These are phyloP conservation scores for Drosophila miranda DNA, from an alignment of 1,140 invertebrate genomes.

Conservation along the genomic window DNA sequence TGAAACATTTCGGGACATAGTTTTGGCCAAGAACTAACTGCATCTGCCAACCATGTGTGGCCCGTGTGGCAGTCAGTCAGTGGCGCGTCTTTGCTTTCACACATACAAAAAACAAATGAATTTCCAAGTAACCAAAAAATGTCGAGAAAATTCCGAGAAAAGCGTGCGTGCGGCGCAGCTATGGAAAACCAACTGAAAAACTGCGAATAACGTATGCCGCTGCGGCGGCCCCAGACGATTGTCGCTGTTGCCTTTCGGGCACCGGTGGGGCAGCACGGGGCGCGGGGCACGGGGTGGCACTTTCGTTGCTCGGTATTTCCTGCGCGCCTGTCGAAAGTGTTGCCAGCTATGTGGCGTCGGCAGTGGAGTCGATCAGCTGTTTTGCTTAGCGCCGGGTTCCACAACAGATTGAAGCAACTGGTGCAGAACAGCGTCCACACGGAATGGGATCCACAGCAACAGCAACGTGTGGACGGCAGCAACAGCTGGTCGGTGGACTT, in stretches of 20 bases:
- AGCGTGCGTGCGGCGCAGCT: constrained; percentile 70
- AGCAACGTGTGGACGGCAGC: background rate
- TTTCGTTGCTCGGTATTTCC: constrained; percentile 42
- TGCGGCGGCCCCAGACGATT: constrained; percentile 36
- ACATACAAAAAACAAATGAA: background rate
- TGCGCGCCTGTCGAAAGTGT: constrained; percentile 71
- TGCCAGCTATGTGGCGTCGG: constrained; percentile 55
- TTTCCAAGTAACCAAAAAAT: constrained; percentile 1
- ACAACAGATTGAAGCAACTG: constrained; percentile 62
- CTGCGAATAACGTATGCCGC: constrained; percentile 27
- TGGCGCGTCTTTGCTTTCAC: background rate
- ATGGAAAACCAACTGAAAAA: constrained; percentile 73
- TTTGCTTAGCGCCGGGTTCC: constrained; percentile 18
- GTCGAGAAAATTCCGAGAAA: constrained; percentile 56
- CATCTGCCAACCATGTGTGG: too few relatives aligned
- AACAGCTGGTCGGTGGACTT: constrained; percentile 62
- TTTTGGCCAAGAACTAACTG: too few relatives aligned
- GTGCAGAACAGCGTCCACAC: constrained; percentile 55
- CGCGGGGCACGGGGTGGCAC: background rate
- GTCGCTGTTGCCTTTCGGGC: constrained; percentile 20
- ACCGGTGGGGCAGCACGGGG: too few relatives aligned
- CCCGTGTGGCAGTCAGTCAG: too few relatives aligned
- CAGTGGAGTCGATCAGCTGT: constrained; percentile 52
- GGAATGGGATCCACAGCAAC: constrained; percentile 45
- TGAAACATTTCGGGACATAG: background rate